Conservation (phyloP, 2,797 vertebrate species). For the Galago senegalensis region DNA sequence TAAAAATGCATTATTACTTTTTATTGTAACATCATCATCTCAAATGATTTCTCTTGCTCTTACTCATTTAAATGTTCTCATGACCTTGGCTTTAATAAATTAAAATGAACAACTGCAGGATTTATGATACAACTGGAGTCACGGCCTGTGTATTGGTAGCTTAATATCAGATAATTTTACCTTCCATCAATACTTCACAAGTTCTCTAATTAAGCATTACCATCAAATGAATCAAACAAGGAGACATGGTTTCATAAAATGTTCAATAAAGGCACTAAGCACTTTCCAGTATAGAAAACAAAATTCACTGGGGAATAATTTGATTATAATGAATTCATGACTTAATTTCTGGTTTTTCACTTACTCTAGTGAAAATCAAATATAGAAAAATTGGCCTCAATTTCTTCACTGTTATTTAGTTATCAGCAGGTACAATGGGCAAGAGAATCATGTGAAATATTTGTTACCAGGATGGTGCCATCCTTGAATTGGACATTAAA, state of each 20-base stretch:
- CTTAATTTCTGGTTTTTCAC: constrained; percentile 71
- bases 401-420: constrained; percentile 75
- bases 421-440: constrained; percentile 72
- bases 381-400: constrained; percentile 17
- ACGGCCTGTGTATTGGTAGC: constrained; percentile 79
- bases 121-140: constrained; percentile 85
- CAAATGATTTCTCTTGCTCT: constrained; percentile 76
- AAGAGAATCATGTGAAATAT: constrained; percentile 45
- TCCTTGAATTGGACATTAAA: constrained; percentile 67
- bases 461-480: constrained; percentile 35
- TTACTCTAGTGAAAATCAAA: constrained; percentile 63
- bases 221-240: constrained; percentile 82
- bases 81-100: constrained; percentile 84
- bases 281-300: constrained; percentile 74
- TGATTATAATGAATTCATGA: constrained; percentile 76
- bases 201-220: constrained; percentile 78
- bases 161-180: constrained; percentile 81
- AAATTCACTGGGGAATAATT: constrained; percentile 80
- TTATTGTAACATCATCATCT: constrained; percentile 43
- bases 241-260: constrained; percentile 74
- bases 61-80: constrained; percentile 76
- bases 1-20: constrained; percentile 44
- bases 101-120: constrained; percentile 84
- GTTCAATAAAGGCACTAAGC: constrained; percentile 67
- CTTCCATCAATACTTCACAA: constrained; percentile 85